These are phyloP conservation scores for Drosophila kikkawai DNA, from an alignment of 1,140 invertebrate genomes.

Conservation along the genomic window DNA sequence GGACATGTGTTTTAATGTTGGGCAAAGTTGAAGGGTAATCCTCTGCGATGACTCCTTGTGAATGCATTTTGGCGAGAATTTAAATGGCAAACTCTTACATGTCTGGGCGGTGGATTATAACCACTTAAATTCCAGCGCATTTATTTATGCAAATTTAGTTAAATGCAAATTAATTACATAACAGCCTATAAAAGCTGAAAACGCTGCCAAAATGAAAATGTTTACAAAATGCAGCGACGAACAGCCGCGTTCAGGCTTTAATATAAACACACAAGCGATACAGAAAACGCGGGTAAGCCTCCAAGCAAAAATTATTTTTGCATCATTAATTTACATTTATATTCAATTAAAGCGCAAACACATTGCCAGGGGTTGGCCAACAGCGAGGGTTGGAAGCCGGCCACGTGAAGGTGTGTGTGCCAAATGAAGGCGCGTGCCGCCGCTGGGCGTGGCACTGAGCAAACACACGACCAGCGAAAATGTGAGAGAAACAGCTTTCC, in stretches of 20 bases:
- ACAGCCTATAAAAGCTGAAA: slow-evolving; percentile 66
- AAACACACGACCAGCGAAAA: slow-evolving; percentile 20
- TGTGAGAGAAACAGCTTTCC: not conserved
- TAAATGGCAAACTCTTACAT: slow-evolving; percentile 17
- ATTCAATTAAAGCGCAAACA: slow-evolving; percentile 83
- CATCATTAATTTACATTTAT: slow-evolving; percentile 84
- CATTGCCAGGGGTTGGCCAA: slow-evolving; percentile 43
- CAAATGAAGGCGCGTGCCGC: slow-evolving; percentile 55
- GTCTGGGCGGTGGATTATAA: slow-evolving; percentile 39
- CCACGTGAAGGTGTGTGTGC: slow-evolving; percentile 8
- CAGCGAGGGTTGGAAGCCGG: not conserved
- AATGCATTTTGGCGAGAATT: not conserved
- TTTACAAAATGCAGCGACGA: slow-evolving; percentile 72
- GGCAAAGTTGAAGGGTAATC: not conserved
- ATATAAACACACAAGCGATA: slow-evolving; percentile 47
- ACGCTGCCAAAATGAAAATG: slow-evolving; percentile 71
- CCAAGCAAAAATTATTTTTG: slow-evolving; percentile 82
- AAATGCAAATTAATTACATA: slow-evolving; percentile 81
- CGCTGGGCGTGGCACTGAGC: slow-evolving; percentile 42
- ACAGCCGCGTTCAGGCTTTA: slow-evolving; percentile 26
- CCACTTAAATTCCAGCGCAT: slow-evolving; percentile 62
- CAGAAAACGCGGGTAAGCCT: slow-evolving; percentile 55
- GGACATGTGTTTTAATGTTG: slow-evolving; percentile 24
- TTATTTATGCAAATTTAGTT: slow-evolving; percentile 84
- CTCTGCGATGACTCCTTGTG: not conserved